phyloP scores from a whole-genome alignment of 1,140 invertebrate species.

The Neomicropteryx cornuta region DNA sequence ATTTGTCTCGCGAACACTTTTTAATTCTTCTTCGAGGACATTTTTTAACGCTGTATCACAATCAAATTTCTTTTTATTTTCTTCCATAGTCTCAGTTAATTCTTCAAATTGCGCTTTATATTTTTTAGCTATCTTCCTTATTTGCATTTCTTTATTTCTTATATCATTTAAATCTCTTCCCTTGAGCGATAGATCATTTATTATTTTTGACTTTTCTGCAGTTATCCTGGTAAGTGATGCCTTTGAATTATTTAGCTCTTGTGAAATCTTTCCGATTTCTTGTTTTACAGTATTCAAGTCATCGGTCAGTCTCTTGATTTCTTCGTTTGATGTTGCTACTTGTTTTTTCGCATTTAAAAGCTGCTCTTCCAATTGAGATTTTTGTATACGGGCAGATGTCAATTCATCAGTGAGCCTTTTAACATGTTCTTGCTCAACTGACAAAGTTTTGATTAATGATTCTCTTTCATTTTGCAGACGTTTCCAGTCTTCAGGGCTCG shows the following conservation, averaged over 20 bases:
- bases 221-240: constrained; percentile 40
- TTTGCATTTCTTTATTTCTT: constrained; percentile 67
- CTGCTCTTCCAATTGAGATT: constrained; percentile 63
- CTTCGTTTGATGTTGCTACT: constrained; percentile 33
- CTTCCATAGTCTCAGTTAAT: constrained; percentile 48
- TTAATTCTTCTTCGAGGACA: constrained; percentile 45
- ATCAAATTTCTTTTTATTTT: constrained; percentile 45
- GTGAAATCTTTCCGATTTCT: constrained; percentile 37
- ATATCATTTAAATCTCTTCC: constrained; percentile 59
- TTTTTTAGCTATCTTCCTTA: constrained; percentile 84
- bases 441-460: constrained; percentile 62
- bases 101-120: constrained; percentile 84
- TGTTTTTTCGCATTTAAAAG: constrained; percentile 45
- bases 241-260: constrained; percentile 45
- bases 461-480: constrained; percentile 71
- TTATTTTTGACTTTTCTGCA: constrained; percentile 49
- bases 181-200: constrained; percentile 58
- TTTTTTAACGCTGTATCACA: constrained; percentile 30
- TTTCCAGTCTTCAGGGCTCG: constrained; percentile 88
- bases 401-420: constrained; percentile 57
- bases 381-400: constrained; percentile 51
- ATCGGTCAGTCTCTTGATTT: constrained; percentile 43
- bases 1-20: constrained; percentile 44
- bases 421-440: constrained; percentile 55
- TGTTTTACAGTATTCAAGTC: constrained; percentile 33